Evolutionary conservation across 2,888 invertebrate species (phyloP).

Genomic region (Leucania comma): DNA sequence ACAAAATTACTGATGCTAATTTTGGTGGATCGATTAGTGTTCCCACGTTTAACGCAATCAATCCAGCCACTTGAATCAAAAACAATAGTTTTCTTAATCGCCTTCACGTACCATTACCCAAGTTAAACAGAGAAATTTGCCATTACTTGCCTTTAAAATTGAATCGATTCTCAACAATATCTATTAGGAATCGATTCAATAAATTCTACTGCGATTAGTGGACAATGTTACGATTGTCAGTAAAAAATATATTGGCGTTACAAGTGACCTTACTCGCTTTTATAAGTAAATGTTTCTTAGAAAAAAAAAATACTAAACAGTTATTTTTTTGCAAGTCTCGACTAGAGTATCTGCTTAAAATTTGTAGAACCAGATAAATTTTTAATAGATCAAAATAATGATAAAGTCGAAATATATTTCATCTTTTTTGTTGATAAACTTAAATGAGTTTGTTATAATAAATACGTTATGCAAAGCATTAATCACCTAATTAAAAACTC

Average conservation of each 20-base stretch:
- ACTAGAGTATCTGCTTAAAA: not conserved
- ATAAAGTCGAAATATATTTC: not conserved
- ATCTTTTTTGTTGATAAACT: not conserved
- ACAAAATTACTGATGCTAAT: constrained; percentile 58
- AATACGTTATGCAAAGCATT: not conserved
- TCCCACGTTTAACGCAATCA: constrained; percentile 71
- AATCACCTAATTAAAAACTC: not conserved
- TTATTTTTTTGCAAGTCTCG: not conserved
- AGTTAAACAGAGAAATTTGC: constrained; percentile 75
- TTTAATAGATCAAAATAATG: not conserved
- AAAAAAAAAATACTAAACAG: constrained; percentile 3
- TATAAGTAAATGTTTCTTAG: not conserved
- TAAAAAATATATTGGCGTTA: constrained; percentile 22
- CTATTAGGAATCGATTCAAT: constrained; percentile 17
- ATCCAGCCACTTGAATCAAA: constrained; percentile 70
- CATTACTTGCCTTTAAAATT: constrained; percentile 60
- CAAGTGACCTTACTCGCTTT: constrained; percentile 9
- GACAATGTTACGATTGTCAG: not conserved
- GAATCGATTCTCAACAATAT: constrained; percentile 22
- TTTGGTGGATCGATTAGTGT: constrained; percentile 63
- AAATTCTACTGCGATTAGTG: not conserved
- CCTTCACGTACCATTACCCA: constrained; percentile 79
- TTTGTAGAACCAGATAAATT: constrained; percentile 11
- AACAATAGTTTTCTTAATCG: constrained; percentile 71
- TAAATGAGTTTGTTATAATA: not conserved